Evolutionary conservation across 2,888 invertebrate species (phyloP), one percentile per base, ranked within the genome.

Genomic region (Coecobrya sp.): DNA sequence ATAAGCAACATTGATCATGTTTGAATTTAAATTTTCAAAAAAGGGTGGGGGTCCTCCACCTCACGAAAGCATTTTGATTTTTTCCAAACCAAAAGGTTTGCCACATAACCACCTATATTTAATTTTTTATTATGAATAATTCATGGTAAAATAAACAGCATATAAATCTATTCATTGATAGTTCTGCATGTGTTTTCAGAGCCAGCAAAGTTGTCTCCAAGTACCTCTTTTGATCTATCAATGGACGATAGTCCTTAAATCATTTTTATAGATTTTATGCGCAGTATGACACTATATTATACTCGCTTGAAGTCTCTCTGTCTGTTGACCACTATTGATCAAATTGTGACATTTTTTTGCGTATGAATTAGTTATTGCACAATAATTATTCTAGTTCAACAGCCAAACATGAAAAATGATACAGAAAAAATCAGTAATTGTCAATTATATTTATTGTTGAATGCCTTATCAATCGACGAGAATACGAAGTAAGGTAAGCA

Each of bases 31-130:
- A 45, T 76, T 76, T 76, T 45, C 82, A 16, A 30, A 55, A 27
- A 49, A 59, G 82, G 82, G 82, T 82, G 82, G 82, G 36, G 82
- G 76, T 76, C 45, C 76, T 25, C 76, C 76, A 45, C 76, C 76
- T 76, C 19, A 45, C 76, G 22, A 76, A 45, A 49, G 10, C 22
- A 76, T 45, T 76, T 5, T 36, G 65, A 59, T 68, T 30, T 68
- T 76, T 3, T 45, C 16, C 76, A 45, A 45, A 68, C 7, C 27
- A 27, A 65, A 30, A 27, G n/a, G 22, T 10, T 59, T n/a, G 13
- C 7, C 22, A 19, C 59, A 8, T 19, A 2, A 36, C 36, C 19
- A 59, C 22, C n/a, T 59, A 59, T 59, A 8, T 59, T 3, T 10
- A 22, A 1, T 16, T 19, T 30, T 30, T 30, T 4, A 11, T 11